These are phyloP conservation scores for Anastatus disparis DNA, from an alignment of 1,140 invertebrate species.

Conservation along the genomic window DNA sequence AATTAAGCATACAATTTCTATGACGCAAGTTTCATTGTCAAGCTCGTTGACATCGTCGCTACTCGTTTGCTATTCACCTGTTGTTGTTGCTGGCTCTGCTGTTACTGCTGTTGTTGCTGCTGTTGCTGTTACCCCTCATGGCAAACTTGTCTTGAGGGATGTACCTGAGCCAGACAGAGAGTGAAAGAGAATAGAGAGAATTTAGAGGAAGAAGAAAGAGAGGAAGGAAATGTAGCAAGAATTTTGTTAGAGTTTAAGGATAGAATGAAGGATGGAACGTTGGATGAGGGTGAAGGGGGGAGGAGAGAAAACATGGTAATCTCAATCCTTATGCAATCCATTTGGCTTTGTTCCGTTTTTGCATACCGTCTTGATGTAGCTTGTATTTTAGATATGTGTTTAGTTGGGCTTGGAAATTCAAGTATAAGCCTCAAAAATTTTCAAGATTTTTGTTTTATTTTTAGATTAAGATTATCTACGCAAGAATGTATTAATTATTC, in stretches of 20 bases:
- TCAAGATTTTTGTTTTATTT: too few relatives aligned
- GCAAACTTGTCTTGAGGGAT: slow-evolving; percentile 16
- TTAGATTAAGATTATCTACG: too few relatives aligned
- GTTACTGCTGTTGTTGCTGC: not conserved
- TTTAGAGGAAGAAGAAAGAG: too few relatives aligned
- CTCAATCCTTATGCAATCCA: slow-evolving; percentile 6
- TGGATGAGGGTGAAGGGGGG: not conserved
- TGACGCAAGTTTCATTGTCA: not conserved
- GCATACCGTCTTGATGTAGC: too few relatives aligned
- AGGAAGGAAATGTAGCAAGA: too few relatives aligned
- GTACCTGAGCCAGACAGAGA: not conserved
- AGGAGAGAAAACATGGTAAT: slow-evolving; percentile 6
- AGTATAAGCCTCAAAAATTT: too few relatives aligned
- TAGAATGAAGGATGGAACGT: too few relatives aligned
- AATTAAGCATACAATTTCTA: slow-evolving; percentile 20
- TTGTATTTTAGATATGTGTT: too few relatives aligned
- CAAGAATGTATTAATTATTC: too few relatives aligned
- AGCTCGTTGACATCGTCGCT: not conserved
- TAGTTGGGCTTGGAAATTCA: too few relatives aligned
- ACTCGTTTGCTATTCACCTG: not conserved
- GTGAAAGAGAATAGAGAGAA: too few relatives aligned
- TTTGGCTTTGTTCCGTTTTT: slow-evolving; percentile 10
- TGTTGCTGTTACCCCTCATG: slow-evolving; percentile 13
- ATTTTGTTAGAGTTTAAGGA: not conserved
- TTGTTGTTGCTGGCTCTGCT: slow-evolving; percentile 5